Conservation (phyloP, 2,113 vertebrate genomes). For the Cebus imitator region DNA sequence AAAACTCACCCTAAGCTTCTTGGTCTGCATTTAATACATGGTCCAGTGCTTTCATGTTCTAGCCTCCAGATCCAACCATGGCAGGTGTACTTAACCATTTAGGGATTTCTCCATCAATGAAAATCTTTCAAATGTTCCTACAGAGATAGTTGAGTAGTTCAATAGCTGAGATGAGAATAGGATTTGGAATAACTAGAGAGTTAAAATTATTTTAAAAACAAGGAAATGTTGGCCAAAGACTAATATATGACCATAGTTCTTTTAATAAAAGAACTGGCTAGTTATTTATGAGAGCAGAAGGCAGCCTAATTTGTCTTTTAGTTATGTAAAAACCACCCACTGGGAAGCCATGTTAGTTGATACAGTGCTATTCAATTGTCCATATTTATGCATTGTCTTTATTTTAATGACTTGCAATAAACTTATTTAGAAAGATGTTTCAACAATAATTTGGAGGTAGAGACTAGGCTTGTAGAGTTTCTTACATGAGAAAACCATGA, state of each 20-base stretch:
- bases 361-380: not conserved
- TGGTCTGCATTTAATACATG: not conserved
- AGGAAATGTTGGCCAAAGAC: not conserved
- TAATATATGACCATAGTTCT: not conserved
- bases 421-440: slow-evolving; percentile 28
- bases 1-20: not conserved
- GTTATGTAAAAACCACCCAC: not conserved
- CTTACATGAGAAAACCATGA: slow-evolving; percentile 37
- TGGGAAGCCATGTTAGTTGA: not conserved
- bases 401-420: slow-evolving; percentile 27
- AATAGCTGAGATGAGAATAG: not conserved
- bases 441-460: not conserved
- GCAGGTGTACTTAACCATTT: not conserved
- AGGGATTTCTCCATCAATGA: not conserved
- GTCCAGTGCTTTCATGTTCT: not conserved
- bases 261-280: not conserved
- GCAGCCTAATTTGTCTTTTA: not conserved
- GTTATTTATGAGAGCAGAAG: not conserved
- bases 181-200: not conserved
- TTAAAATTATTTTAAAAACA: not conserved
- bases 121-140: not conserved
- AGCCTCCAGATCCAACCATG: not conserved
- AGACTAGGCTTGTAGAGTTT: not conserved
- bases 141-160: not conserved
- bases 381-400: not conserved